These are phyloP conservation scores for Julus scanicus DNA, from an alignment of 2,888 invertebrate genomes.

Conservation along the genomic window DNA sequence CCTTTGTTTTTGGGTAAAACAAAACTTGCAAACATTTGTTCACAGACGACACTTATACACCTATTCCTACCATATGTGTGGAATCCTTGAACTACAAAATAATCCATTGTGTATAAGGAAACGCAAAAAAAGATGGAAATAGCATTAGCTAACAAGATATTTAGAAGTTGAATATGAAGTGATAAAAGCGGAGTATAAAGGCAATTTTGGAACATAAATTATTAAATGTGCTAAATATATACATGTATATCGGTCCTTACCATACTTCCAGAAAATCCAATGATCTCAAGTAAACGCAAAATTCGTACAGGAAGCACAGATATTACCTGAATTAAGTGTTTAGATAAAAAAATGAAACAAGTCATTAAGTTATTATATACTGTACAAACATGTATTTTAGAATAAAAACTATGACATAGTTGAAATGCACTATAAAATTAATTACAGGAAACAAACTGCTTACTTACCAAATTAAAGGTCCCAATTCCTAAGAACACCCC, in stretches of 20 bases:
- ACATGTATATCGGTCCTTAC: conserved; percentile 26
- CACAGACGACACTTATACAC: not conserved
- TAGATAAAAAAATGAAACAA: not conserved
- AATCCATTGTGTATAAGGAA: not conserved
- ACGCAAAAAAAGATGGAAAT: conserved; percentile 21
- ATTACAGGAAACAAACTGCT: not conserved
- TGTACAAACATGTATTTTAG: no score
- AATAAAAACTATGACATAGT: not conserved
- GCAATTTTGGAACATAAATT: not conserved
- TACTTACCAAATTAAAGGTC: conserved; percentile 82
- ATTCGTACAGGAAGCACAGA: conserved; percentile 52
- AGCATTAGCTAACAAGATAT: not conserved
- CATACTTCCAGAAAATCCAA: conserved; percentile 53
- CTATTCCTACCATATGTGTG: not conserved
- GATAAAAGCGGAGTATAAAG: not conserved
- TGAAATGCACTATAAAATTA: not conserved
- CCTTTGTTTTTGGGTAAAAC: not conserved
- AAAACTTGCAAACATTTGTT: not conserved
- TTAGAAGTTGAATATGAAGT: not conserved
- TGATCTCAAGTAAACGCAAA: conserved; percentile 40
- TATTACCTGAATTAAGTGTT: conserved; percentile 45
- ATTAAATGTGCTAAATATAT: not conserved
- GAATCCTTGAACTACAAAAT: conserved; percentile 1
- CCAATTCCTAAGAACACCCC: conserved; percentile 94
- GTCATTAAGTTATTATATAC: no score